Evolutionary conservation across 2,888 invertebrate genomes (phyloP), one percentile per base, ranked within the genome.

Genomic region (Ferdinandea cuprea): DNA sequence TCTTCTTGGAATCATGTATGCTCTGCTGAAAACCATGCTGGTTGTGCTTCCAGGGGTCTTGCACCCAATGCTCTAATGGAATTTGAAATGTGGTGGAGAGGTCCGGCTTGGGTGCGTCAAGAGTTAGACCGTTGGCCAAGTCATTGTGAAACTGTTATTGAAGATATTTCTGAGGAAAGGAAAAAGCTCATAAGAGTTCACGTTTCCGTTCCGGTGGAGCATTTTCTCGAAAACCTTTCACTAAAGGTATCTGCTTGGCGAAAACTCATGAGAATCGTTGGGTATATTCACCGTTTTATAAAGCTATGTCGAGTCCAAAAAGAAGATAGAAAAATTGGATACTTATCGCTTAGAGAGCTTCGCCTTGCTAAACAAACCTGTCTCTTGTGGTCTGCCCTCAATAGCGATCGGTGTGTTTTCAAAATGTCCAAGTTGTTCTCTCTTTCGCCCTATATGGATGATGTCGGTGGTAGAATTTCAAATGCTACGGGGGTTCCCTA

Each of bases 31-130:
- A n/a, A n/a, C n/a, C n/a, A n/a, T n/a, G n/a, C n/a, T n/a, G n/a
- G n/a, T n/a, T n/a, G n/a, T n/a, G n/a, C 58, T 3, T 74, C 50
- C 0, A 21, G 35, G 19, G 59, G 50, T 32, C 42, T 52, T n/a
- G 8, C 17, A 9, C 74, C 58, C 9, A 58, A 50, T 1, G 30
- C 32, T 11, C 11, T 65, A n/a, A 48, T 74, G 25, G 50, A 66
- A 3, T 8, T 40, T 5, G 17, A 74, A 7, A 58, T 74, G 0
- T 74, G 65, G 58, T 66, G 58, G 58, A 65, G 21, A 4, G 48
- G 48, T 9, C 58, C 56, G 13, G 7, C 6, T 28, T 74, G 65
- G 74, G 9, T 74, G 25, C 19, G 25, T 35, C n/a, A 56, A 19
- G 25, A 30, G 7, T 7, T 42, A 2, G 15, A 25, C 30, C 11